Percentiles rank a stretch among this genome's conserved stretches.
Evolutionary conservation across 2,797 vertebrate genomes (phyloP).

Genomic region (Enteromius afrohamiltoni): DNA sequence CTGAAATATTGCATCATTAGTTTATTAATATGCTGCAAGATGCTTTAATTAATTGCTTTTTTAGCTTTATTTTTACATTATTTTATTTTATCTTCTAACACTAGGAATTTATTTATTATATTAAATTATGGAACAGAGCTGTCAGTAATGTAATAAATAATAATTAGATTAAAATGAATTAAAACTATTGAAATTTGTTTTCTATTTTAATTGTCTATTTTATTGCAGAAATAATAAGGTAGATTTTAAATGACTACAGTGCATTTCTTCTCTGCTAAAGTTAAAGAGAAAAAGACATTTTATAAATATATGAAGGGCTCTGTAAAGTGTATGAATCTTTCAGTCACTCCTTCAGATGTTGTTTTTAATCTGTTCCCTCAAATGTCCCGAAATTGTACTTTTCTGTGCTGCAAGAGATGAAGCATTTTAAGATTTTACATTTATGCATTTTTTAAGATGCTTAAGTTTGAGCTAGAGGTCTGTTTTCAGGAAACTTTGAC

Average conservation of each 20-base stretch:
- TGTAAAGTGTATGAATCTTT: background rate
- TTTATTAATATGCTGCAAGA: no score
- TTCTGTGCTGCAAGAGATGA: background rate
- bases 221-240: background rate
- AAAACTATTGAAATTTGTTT: background rate
- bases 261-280: background rate
- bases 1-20: no score
- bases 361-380: background rate
- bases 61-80: no score
- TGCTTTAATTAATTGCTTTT: no score
- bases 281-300: background rate
- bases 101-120: background rate
- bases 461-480: background rate
- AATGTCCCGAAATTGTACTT: background rate
- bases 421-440: background rate
- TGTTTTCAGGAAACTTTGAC: background rate
- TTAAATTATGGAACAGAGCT: background rate
- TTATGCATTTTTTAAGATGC: background rate
- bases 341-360: background rate
- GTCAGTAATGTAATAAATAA: background rate
- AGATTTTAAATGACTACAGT: background rate
- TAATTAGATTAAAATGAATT: background rate
- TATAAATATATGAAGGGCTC: background rate
- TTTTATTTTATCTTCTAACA: background rate
- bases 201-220: background rate